phyloP scores from a whole-genome alignment of 2,888 invertebrate genomes.

The Cantharis rufa region DNA sequence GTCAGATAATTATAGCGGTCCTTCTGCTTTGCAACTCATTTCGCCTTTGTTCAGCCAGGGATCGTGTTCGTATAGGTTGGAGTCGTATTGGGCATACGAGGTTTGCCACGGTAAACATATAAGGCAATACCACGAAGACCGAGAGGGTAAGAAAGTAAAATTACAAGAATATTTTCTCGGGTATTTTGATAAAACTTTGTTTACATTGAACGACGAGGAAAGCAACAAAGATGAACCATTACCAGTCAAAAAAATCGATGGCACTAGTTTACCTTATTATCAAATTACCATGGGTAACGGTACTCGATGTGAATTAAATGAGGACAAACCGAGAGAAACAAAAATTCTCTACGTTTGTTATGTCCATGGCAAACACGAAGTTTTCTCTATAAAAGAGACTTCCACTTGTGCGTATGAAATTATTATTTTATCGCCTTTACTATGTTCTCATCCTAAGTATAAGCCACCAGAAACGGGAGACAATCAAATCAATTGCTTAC shows the following conservation, averaged over 20 bases:
- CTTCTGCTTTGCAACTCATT: constrained; percentile 75
- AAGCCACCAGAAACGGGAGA: constrained; percentile 78
- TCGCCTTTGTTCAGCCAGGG: constrained; percentile 76
- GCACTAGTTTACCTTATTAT: constrained; percentile 84
- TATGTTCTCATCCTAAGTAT: constrained; percentile 90
- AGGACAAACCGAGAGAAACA: constrained; percentile 77
- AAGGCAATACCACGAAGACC: constrained; percentile 93
- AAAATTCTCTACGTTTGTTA: constrained; percentile 88
- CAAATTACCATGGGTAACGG: constrained; percentile 88
- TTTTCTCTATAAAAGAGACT: constrained; percentile 90
- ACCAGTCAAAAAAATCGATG: constrained; percentile 78
- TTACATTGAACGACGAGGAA: constrained; percentile 60
- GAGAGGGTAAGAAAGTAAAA: constrained; percentile 82
- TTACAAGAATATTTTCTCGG: constrained; percentile 87
- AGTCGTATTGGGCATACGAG: constrained; percentile 96
- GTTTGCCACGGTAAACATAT: constrained; percentile 91
- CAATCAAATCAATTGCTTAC: constrained; percentile 74
- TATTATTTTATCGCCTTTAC: constrained; percentile 81
- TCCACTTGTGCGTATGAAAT: constrained; percentile 95
- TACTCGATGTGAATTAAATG: constrained; percentile 87
- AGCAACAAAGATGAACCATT: constrained; percentile 58
- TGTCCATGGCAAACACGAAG: constrained; percentile 85
- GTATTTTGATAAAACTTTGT: constrained; percentile 70
- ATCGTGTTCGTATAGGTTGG: constrained; percentile 83
- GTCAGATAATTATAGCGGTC: constrained; percentile 72